Base-by-base conservation (phyloP, 2,113 vertebrate genomes). In the Gila orcuttii region DNA sequence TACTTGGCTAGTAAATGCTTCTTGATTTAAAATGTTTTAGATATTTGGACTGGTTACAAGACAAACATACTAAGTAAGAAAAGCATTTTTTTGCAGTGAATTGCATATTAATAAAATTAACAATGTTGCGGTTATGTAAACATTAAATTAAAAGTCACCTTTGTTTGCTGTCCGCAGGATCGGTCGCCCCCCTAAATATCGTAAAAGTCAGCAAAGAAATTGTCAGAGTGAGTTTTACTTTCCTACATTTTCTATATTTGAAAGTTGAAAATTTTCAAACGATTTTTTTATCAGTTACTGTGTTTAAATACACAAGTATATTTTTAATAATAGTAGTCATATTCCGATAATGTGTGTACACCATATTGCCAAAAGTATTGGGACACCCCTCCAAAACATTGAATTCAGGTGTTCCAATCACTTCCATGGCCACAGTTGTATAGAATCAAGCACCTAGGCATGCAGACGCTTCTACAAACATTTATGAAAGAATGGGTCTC, bases 121-220 rank as follows among this genome's bases (percentile, higher is more conserved):
- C 7, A 2, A 10, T 21, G 11, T 59, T 25, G 19, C 10, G 0
- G 19, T 50, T 31, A 21, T 82, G 13, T 62, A 42, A 82, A 82
- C 25, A 33, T n/a, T 45, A 10, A 25, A 36, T 23, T n/a, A 52
- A 25, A 47, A 19, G 4, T 11, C 45, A 28, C 39, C 83, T 89
- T 73, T 5, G 6, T 69, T 82, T 50, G 17, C 80, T 82, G 25
- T 69, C 21, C n/a, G 17, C 85, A 96, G 98, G 94, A 97, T 97
- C 52, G 98, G 98, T 28, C 96, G 97, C 68, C 98, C 98, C 86
- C 98, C 98, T 9, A 99, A 99, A 94, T 98, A 96, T 91, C 96
- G 94, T 86, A 98, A 99, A 93, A 96, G 94, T 90, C 97, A 97
- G 39, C 97, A 97, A 87, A 97, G 97, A 92, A 95, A 96, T 87